A percentile compares a stretch with the other conserved stretches of the same genome.
phyloP scores from a whole-genome alignment of 2,113 vertebrate species.

The Rattus rattus region DNA sequence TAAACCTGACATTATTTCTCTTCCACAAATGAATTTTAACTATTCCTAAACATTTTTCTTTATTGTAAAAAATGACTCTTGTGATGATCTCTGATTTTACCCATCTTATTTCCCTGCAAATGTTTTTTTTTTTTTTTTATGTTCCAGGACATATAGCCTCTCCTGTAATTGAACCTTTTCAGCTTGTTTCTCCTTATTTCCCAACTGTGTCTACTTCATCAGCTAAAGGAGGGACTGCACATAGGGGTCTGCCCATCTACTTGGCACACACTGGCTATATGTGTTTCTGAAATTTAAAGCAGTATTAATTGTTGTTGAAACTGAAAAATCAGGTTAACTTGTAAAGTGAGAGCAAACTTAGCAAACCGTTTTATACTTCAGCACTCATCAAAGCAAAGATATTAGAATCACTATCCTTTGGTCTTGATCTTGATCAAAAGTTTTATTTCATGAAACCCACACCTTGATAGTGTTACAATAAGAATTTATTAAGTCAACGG shows the following conservation, averaged over 20 bases:
- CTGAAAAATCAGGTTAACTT: constrained; percentile 4
- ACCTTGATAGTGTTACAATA: neutral
- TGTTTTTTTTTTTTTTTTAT: neutral
- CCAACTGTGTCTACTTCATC: neutral
- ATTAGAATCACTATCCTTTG: constrained; percentile 2
- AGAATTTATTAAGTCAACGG: constrained; percentile 11
- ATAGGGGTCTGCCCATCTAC: neutral
- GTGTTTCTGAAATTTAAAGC: constrained; percentile 53
- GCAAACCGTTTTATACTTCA: constrained; percentile 9
- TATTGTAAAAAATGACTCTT: neutral
- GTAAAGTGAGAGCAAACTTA: neutral
- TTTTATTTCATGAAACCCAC: neutral
- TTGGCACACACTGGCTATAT: neutral
- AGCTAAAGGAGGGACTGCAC: neutral
- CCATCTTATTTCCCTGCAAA: neutral
- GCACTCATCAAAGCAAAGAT: neutral
- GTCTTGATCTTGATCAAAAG: constrained; percentile 11
- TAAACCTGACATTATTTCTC: neutral
- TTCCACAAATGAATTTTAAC: neutral
- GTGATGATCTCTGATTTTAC: neutral
- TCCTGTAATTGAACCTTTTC: neutral
- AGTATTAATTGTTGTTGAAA: neutral
- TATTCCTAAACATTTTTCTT: neutral
- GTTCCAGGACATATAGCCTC: neutral
- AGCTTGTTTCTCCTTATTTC: neutral